phyloP scores from a whole-genome alignment of 2,888 invertebrate species.

The Lordiphosa fenestrarum region DNA sequence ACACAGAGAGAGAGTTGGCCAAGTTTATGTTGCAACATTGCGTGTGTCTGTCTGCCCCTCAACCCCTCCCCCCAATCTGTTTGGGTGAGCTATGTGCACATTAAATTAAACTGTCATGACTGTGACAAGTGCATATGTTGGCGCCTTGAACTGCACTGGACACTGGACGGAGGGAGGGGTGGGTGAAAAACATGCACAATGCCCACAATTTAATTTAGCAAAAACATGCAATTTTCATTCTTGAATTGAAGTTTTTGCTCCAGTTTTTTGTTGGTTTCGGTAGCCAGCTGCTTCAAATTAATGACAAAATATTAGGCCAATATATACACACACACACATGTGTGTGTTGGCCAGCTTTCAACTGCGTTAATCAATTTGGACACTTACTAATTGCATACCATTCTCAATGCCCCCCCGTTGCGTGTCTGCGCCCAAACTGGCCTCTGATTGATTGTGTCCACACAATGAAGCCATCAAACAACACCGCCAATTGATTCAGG shows the following conservation, averaged over 20 bases:
- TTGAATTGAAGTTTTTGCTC: constrained; percentile 6
- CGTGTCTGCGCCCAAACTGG: constrained; percentile 41
- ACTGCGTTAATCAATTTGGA: constrained; percentile 31
- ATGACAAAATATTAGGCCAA: constrained; percentile 12
- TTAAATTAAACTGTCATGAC: constrained; percentile 75
- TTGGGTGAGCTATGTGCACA: constrained; percentile 69
- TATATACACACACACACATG: neutral
- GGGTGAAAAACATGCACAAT: constrained; percentile 19
- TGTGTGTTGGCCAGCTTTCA: constrained; percentile 41
- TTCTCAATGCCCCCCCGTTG: constrained; percentile 31
- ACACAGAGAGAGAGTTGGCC: constrained; percentile 1
- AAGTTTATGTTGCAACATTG: constrained; percentile 73
- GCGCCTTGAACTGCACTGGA: constrained; percentile 48
- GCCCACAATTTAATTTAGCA: constrained; percentile 62
- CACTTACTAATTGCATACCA: constrained; percentile 35
- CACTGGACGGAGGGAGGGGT: no score
- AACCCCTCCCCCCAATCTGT: neutral
- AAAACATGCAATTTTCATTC: constrained; percentile 64
- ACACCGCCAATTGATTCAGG: constrained; percentile 30
- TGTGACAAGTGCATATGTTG: constrained; percentile 75
- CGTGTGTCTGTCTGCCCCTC: constrained; percentile 49
- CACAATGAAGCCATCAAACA: constrained; percentile 64
- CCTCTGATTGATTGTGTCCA: constrained; percentile 64
- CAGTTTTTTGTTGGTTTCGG: neutral
- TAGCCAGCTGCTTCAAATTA: constrained; percentile 7